Evolutionary conservation across 2,888 invertebrate species (phyloP).

Genomic region (Craniophora ligustri): DNA sequence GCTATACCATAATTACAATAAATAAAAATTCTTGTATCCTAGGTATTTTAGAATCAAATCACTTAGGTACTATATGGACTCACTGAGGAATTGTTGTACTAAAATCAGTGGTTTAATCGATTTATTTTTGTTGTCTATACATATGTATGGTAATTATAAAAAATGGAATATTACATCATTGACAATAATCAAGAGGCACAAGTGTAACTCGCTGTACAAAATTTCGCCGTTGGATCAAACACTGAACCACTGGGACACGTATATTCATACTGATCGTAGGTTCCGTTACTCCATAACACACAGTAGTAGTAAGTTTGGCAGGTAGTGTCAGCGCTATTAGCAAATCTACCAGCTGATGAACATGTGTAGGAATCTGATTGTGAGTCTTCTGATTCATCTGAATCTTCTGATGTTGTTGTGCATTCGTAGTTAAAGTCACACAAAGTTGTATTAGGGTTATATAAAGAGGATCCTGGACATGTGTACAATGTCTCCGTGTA

Average conservation of each 20-base stretch:
- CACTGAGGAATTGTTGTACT: too few relatives aligned
- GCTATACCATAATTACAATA: too few relatives aligned
- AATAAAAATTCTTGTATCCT: too few relatives aligned
- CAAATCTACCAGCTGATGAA: slow-evolving; percentile 43
- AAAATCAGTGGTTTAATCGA: too few relatives aligned
- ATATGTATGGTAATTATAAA: too few relatives aligned
- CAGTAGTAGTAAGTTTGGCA: slow-evolving; percentile 65
- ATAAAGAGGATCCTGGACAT: slow-evolving; percentile 32
- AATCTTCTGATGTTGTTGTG: slow-evolving; percentile 1
- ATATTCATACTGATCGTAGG: slow-evolving; percentile 52
- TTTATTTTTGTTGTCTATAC: too few relatives aligned
- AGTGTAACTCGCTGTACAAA: slow-evolving; percentile 63
- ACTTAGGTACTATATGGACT: too few relatives aligned
- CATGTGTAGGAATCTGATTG: slow-evolving; percentile 21
- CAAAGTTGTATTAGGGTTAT: slow-evolving; percentile 34
- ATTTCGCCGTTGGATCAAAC: slow-evolving; percentile 61
- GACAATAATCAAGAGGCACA: slow-evolving; percentile 20
- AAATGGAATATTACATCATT: background rate
- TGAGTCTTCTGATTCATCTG: background rate
- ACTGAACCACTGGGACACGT: slow-evolving; percentile 62
- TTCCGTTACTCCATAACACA: slow-evolving; percentile 51
- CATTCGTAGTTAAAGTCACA: slow-evolving; percentile 38
- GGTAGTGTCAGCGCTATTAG: slow-evolving; percentile 60
- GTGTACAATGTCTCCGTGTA: slow-evolving; percentile 20
- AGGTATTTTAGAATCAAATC: too few relatives aligned